Conservation (phyloP, 2,888 invertebrate species). For the Epinotia demarniana region DNA sequence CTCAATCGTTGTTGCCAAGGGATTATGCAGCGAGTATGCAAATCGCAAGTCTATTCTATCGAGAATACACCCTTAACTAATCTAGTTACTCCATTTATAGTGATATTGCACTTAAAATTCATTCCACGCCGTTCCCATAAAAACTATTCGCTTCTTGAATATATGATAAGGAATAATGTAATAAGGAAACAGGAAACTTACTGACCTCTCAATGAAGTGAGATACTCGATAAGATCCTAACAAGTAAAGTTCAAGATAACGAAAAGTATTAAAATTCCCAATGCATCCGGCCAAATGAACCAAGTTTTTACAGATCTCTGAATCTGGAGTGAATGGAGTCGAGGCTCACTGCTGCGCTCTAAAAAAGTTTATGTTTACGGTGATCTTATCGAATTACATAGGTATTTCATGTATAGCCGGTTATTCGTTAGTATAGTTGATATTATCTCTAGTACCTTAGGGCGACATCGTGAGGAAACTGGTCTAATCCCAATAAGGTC, state of each 20-base stretch:
- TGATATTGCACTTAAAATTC: conserved; percentile 1
- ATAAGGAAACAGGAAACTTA: conserved; percentile 52
- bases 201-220: conserved; percentile 54
- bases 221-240: conserved; percentile 68
- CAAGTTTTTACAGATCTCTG: conserved; percentile 77
- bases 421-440: too few relatives aligned
- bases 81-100: not conserved
- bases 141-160: conserved; percentile 28
- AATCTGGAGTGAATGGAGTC: conserved; percentile 58
- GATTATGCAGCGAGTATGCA: not conserved
- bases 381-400: not conserved
- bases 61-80: not conserved
- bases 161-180: conserved; percentile 49
- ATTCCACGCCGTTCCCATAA: conserved; percentile 8
- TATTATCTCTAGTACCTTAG: too few relatives aligned
- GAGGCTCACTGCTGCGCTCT: conserved; percentile 41
- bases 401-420: too few relatives aligned
- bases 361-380: conserved; percentile 22
- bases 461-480: too few relatives aligned
- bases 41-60: not conserved
- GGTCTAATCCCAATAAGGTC: too few relatives aligned
- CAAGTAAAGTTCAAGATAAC: conserved; percentile 77
- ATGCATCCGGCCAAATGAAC: conserved; percentile 82
- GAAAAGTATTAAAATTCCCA: conserved; percentile 81
- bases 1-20: not conserved